These are phyloP conservation scores for Pollenia labialis DNA, from an alignment of 2,888 invertebrate genomes.

Conservation along the genomic window DNA sequence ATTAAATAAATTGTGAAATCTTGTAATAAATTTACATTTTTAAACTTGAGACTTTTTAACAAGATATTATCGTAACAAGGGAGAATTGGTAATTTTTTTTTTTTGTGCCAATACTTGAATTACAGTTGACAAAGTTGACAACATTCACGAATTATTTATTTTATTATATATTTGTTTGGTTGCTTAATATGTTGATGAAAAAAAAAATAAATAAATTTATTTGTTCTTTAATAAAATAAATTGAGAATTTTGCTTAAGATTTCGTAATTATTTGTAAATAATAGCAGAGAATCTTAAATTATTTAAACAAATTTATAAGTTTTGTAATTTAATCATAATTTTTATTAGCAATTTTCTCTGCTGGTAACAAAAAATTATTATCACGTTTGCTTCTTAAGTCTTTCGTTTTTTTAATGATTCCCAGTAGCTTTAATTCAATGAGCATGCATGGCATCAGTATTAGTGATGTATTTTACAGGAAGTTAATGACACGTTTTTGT, in stretches of 20 bases:
- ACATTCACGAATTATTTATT: conserved; percentile 56
- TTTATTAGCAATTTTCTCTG: background rate
- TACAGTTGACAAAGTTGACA: conserved; percentile 52
- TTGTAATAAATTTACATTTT: conserved; percentile 8
- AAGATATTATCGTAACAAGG: background rate
- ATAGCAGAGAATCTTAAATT: background rate
- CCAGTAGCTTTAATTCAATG: background rate
- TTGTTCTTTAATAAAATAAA: conserved; percentile 35
- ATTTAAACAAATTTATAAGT: conserved; percentile 5
- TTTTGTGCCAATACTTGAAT: conserved; percentile 9
- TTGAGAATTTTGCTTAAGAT: conserved; percentile 16
- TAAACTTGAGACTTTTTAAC: conserved; percentile 25
- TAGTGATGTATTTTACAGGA: conserved; percentile 46
- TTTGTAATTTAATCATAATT: background rate
- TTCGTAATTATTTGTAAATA: conserved; percentile 23
- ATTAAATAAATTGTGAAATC: conserved; percentile 36
- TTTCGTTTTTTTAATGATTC: conserved; percentile 43
- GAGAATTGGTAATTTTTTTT: background rate
- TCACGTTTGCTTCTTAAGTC: conserved; percentile 53
- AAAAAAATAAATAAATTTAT: conserved; percentile 22
- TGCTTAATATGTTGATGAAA: conserved; percentile 21
- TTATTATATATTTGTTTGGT: conserved; percentile 20
- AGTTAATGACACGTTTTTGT: conserved; percentile 66
- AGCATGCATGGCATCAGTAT: background rate
- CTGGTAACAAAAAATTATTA: background rate